Conservation (phyloP, 1,140 invertebrate genomes). For the Drosophila simulans region DNA sequence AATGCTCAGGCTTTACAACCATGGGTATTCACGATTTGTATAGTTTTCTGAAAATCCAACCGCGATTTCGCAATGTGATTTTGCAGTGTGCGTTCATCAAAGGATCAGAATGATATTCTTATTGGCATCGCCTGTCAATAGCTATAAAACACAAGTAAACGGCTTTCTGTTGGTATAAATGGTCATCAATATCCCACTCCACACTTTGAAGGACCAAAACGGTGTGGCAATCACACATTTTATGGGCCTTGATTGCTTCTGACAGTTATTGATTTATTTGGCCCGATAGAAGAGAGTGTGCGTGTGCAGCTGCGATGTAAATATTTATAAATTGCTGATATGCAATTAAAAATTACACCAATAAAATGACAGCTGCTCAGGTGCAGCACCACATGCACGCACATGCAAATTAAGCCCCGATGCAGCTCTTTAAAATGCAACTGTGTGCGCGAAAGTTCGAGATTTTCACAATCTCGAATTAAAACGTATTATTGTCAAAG, state of each 20-base stretch:
- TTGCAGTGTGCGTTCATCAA: neutral
- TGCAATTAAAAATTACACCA: conserved; percentile 73
- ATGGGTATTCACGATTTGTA: too few relatives aligned
- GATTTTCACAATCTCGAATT: conserved; percentile 21
- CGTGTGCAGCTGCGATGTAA: conserved; percentile 38
- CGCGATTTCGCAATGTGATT: too few relatives aligned
- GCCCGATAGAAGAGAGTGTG: conserved; percentile 10
- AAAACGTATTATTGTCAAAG: conserved; percentile 7
- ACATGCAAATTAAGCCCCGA: conserved; percentile 16
- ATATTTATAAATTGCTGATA: conserved; percentile 72
- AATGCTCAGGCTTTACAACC: too few relatives aligned
- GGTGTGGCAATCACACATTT: conserved; percentile 45
- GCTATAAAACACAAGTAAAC: conserved; percentile 39
- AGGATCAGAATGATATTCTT: neutral
- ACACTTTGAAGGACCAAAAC: conserved; percentile 11
- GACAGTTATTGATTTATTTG: conserved; percentile 77
- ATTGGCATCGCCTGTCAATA: conserved; percentile 6
- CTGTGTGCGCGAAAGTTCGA: neutral
- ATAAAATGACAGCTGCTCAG: conserved; percentile 59
- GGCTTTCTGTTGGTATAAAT: conserved; percentile 7
- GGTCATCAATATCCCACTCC: conserved; percentile 45
- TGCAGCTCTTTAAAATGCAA: conserved; percentile 46
- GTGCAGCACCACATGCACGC: conserved; percentile 17
- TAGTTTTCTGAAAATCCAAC: too few relatives aligned
- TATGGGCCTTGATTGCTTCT: conserved; percentile 69